Conservation (phyloP, 2,113 vertebrate species). For the Thunnus maccoyii region DNA sequence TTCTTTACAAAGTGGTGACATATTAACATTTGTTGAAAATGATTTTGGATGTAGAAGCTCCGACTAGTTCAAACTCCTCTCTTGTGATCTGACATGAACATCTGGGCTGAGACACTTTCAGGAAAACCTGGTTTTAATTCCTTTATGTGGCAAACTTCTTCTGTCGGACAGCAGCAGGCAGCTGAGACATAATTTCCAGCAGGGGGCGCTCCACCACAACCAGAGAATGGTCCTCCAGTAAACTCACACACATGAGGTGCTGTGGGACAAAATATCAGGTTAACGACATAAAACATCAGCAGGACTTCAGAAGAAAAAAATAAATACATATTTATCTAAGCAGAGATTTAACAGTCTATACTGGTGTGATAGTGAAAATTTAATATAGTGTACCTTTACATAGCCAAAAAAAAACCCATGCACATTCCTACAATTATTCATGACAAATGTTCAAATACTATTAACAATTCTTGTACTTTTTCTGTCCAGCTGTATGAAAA, state of each 20-base stretch:
- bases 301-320: not conserved
- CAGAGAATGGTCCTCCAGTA: conserved; percentile 90
- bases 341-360: too few relatives aligned
- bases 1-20: conserved; percentile 30
- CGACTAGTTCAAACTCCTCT: not conserved
- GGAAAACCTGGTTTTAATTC: not conserved
- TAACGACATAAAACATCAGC: not conserved
- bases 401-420: too few relatives aligned
- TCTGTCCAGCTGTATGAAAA: too few relatives aligned
- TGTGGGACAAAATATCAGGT: conserved; percentile 52
- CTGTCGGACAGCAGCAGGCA: conserved; percentile 91
- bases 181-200: conserved; percentile 88
- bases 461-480: too few relatives aligned
- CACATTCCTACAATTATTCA: too few relatives aligned
- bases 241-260: conserved; percentile 88
- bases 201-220: conserved; percentile 94
- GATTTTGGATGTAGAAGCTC: not conserved
- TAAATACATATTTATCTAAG: not conserved
- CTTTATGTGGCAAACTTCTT: conserved; percentile 96
- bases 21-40: not conserved
- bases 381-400: too few relatives aligned
- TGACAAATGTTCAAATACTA: too few relatives aligned
- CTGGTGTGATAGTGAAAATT: too few relatives aligned
- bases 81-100: not conserved
- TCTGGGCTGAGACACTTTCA: not conserved